Conservation (phyloP, 2,113 vertebrate genomes). For the Cyprinus carpio region DNA sequence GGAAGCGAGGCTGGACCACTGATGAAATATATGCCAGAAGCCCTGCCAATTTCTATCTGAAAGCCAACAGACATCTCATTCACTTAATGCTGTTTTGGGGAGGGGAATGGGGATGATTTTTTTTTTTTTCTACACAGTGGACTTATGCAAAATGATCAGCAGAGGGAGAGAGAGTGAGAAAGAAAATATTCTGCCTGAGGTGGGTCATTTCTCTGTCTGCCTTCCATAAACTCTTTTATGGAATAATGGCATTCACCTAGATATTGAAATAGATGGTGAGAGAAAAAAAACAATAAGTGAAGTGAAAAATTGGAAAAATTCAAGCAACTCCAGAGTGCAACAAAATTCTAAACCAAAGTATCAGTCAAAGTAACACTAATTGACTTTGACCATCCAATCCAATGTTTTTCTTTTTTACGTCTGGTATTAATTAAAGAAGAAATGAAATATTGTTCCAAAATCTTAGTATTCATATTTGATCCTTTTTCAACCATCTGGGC, state of each 20-base stretch:
- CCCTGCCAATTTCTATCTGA: conserved; percentile 73
- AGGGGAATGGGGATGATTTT: conserved; percentile 33
- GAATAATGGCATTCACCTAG: conserved; percentile 21
- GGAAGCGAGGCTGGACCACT: conserved; percentile 67
- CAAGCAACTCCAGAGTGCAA: conserved; percentile 2
- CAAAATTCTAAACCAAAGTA: neutral
- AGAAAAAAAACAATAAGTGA: conserved; percentile 10
- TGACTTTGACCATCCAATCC: neutral
- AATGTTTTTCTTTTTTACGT: neutral
- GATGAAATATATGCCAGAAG: conserved; percentile 74
- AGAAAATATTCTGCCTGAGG: conserved; percentile 27
- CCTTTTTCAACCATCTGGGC: conserved; percentile 20
- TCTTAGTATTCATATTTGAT: conserved; percentile 10
- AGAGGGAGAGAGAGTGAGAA: conserved; percentile 28
- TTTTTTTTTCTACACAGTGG: conserved; percentile 14
- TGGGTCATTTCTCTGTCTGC: conserved; percentile 33
- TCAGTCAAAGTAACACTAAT: neutral
- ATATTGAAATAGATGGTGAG: neutral
- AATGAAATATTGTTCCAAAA: neutral
- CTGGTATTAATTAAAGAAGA: no score
- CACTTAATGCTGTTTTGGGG: conserved; percentile 58
- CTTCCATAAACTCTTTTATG: conserved; percentile 35
- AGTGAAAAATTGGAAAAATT: neutral
- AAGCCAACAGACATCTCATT: conserved; percentile 70
- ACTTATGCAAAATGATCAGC: conserved; percentile 24